phyloP scores from a whole-genome alignment of 2,888 invertebrate species.

The Gortyna flavago region DNA sequence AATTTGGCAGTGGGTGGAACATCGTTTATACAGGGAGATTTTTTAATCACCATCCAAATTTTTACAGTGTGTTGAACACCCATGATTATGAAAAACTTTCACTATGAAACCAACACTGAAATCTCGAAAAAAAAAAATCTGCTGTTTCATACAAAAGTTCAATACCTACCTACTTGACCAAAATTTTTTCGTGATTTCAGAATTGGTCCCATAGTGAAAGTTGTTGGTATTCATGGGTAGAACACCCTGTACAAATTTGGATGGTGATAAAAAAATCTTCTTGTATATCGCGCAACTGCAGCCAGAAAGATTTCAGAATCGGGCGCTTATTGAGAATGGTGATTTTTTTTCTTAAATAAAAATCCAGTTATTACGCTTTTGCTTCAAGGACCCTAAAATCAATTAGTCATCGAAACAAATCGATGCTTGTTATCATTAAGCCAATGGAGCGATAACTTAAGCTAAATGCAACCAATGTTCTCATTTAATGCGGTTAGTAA shows the following conservation, averaged over 20 bases:
- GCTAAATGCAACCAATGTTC: slow-evolving; percentile 27
- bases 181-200: no score
- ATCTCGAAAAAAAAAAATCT: no score
- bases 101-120: no score
- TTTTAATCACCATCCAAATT: no score
- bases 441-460: slow-evolving; percentile 29
- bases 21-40: slow-evolving; percentile 18
- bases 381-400: neutral
- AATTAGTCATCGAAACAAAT: slow-evolving; percentile 28
- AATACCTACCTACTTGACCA: no score
- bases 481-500: slow-evolving; percentile 29
- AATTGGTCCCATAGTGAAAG: no score
- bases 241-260: no score
- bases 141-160: no score
- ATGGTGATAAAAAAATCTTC: no score
- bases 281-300: neutral
- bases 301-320: slow-evolving; percentile 6
- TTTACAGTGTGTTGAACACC: no score
- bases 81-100: no score
- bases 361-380: slow-evolving; percentile 7
- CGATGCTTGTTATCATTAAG: slow-evolving; percentile 32
- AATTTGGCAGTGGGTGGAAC: slow-evolving; percentile 47
- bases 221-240: no score
- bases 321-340: neutral
- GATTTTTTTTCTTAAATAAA: neutral